Conservation (phyloP, 2,113 vertebrate genomes). For the Morone saxatilis region DNA sequence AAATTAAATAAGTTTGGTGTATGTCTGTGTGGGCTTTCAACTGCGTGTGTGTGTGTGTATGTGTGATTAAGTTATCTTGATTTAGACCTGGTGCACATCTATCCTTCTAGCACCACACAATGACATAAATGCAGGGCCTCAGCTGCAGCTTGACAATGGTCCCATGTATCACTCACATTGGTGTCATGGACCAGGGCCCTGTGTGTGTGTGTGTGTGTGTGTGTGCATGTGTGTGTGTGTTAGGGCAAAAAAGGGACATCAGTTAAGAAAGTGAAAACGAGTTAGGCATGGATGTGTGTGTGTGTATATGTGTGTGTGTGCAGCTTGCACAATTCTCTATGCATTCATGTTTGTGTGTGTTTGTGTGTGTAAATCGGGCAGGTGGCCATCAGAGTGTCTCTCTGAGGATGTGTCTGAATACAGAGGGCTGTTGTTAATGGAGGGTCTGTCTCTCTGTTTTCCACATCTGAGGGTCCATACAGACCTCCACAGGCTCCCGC, state of each 20-base stretch:
- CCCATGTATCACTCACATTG: slow-evolving; percentile 50
- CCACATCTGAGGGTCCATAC: slow-evolving; percentile 71
- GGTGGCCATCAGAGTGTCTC: slow-evolving; percentile 61
- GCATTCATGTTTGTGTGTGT: background rate
- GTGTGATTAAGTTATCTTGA: slow-evolving; percentile 26
- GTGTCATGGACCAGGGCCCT: slow-evolving; percentile 15
- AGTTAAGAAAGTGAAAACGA: slow-evolving; percentile 24
- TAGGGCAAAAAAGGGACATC: slow-evolving; percentile 5
- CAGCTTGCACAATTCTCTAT: slow-evolving; percentile 18
- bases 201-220: slow-evolving; percentile 1
- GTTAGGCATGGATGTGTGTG: slow-evolving; percentile 30
- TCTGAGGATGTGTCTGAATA: slow-evolving; percentile 62
- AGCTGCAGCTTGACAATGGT: slow-evolving; percentile 47
- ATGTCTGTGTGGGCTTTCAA: background rate
- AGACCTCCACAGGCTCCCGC: slow-evolving; percentile 58
- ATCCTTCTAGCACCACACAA: slow-evolving; percentile 28
- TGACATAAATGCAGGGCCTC: slow-evolving; percentile 46
- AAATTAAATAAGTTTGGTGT: slow-evolving; percentile 7
- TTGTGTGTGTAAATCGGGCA: slow-evolving; percentile 47
- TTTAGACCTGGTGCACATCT: slow-evolving; percentile 38
- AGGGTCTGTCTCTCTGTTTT: slow-evolving; percentile 67
- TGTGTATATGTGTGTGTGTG: slow-evolving; percentile 32
- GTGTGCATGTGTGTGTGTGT: slow-evolving; percentile 14
- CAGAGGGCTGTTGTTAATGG: slow-evolving; percentile 69
- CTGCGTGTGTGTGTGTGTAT: slow-evolving; percentile 12